Base-by-base conservation (phyloP, 2,113 vertebrate species). In the Lontra canadensis region DNA sequence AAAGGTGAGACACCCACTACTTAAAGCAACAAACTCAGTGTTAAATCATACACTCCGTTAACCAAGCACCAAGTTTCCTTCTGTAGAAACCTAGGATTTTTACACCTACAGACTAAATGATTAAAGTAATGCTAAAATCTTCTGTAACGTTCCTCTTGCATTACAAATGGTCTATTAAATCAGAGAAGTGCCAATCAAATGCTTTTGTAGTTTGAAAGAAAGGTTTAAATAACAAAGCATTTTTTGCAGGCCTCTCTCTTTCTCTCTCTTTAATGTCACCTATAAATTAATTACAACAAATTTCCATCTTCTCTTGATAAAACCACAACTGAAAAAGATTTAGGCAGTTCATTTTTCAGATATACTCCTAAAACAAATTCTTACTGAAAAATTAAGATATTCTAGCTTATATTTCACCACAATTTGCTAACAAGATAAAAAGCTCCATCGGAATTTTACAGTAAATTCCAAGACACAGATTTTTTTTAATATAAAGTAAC, bases 81-180 rank as follows among this genome's bases (percentile, higher is more conserved):
- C 98, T 94, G 42, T 97, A 98, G 88, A 98, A 98, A 98, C 86
- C 89, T 69, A 97, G 15, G 57, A 95, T 98, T 98, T 98, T 98
- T 96, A 95, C 95, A 99, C 98, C 98, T 98, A 98, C 97, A 98
- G 98, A 98, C 95, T 97, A 98, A 98, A 98, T 98, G 95, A 98
- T 98, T 98, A 98, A 98, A 98, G 98, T 98, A 98, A 98, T 98
- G 98, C 98, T 98, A 98, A 99, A 98, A 97, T 98, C 95, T 98
- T 98, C 98, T 95, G 97, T 98, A 98, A 98, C 96, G 96, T 98
- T 98, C 98, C 97, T 98, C 97, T 98, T 98, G 98, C 96, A 98
- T 98, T 98, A 98, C 98, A 99, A 99, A 98, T 98, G 94, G 96
- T 98, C 98, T 98, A 98, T 98, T 99, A 99, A 99, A 98, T 98